Conservation (phyloP, 1,140 invertebrate genomes). For the Drosophila fuyamai region DNA sequence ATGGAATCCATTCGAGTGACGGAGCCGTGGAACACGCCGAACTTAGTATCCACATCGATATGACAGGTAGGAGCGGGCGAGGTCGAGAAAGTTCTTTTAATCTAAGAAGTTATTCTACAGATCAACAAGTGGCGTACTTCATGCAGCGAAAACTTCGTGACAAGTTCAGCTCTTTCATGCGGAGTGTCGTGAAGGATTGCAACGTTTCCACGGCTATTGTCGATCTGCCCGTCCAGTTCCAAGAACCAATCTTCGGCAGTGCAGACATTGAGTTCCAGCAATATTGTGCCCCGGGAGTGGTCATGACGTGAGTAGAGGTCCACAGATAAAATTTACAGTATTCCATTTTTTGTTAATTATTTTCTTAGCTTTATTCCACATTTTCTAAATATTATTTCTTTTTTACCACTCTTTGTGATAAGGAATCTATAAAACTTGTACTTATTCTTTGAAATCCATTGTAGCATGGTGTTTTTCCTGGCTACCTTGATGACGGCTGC, state of each 20-base stretch:
- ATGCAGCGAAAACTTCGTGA: slow-evolving; percentile 88
- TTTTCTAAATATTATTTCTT: neutral
- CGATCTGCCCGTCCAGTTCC: slow-evolving; percentile 88
- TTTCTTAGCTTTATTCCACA: neutral
- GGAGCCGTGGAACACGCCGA: slow-evolving; percentile 86
- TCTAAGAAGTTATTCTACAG: slow-evolving; percentile 34
- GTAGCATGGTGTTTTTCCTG: slow-evolving; percentile 92
- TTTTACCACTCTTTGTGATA: neutral
- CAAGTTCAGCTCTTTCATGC: slow-evolving; percentile 87
- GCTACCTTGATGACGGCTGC: slow-evolving; percentile 91
- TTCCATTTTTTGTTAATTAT: slow-evolving; percentile 13
- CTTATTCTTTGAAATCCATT: neutral
- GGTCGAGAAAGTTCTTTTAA: neutral
- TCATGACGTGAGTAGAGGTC: slow-evolving; percentile 87
- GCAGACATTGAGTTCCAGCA: slow-evolving; percentile 88
- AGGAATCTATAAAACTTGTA: neutral
- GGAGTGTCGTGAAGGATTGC: slow-evolving; percentile 87
- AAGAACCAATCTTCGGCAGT: slow-evolving; percentile 90
- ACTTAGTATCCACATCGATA: slow-evolving; percentile 86
- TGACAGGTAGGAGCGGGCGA: slow-evolving; percentile 68
- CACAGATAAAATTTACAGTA: slow-evolving; percentile 8
- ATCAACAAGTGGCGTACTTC: slow-evolving; percentile 89
- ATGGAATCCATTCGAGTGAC: slow-evolving; percentile 85
- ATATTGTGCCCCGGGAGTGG: slow-evolving; percentile 92
- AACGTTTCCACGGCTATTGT: slow-evolving; percentile 86